Evolutionary conservation across 2,888 invertebrate genomes (phyloP), one percentile per base, ranked within the genome.

Genomic region (Hanleya hanleyi): DNA sequence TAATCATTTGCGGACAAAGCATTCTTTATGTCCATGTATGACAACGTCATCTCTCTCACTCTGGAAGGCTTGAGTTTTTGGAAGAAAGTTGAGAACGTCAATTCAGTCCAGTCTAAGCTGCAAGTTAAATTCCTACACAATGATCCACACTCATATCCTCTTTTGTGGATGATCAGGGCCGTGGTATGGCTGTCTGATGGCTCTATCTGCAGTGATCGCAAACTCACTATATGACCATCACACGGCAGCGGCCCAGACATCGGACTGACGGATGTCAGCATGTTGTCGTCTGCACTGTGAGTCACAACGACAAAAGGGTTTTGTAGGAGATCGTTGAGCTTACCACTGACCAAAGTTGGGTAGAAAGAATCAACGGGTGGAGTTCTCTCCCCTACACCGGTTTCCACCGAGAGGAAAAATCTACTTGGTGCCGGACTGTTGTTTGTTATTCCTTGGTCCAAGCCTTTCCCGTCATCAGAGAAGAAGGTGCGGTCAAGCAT

Each of bases 391-490:
- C 36, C 41, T 18, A 12, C 26, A 33, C 18, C 29, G 41, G 70
- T 73, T 68, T 87, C 87, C 67, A 83, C 73, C 49, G 84, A 22
- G 9, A 88, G 71, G 33, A 82, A 71, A 77, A 88, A 86, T n/a
- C 73, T 75, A 77, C 84, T 85, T 49, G 71, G 78, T 18, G 83
- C 83, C 15, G 77, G 79, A 5, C 2, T 15, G 71, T 87, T 88
- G 76, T 88, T 87, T 29, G 62, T 75, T 6, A 88, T 77, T 1
- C 86, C 87, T 73, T 86, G 84, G 22, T 83, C 83, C 15, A 89
- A 67, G 0, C 89, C 89, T 70, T 87, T 70, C 78, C 86, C 86
- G 76, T 89, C 89, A 65, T 88, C 86, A 73, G 87, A 87, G 41
- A 78, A 72, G 22, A 64, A 37, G 38, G 87, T 74, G 26, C 90